These are phyloP conservation scores for Alfaro cultratus DNA, from an alignment of 2,797 vertebrate genomes.

Conservation along the genomic window DNA sequence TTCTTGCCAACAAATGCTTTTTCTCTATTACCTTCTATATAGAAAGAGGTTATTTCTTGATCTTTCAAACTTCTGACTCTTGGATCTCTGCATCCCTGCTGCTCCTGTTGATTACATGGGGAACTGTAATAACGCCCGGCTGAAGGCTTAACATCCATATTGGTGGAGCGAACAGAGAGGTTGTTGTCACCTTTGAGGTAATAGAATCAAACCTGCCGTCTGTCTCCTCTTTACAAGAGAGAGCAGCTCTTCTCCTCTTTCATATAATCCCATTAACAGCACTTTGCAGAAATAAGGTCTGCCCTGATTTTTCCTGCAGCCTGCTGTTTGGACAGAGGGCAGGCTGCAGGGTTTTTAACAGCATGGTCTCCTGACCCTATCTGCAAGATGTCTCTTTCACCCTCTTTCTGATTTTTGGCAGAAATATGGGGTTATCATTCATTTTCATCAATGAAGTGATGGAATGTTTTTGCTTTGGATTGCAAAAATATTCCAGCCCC, in stretches of 20 bases:
- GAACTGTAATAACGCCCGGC: background rate
- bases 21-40: background rate
- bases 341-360: constrained; percentile 57
- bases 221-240: constrained; percentile 34
- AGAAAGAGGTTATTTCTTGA: background rate
- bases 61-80: background rate
- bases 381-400: background rate
- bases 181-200: constrained; percentile 56
- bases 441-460: background rate
- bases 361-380: constrained; percentile 17
- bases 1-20: background rate
- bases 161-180: constrained; percentile 18
- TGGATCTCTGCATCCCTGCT: background rate
- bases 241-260: constrained; percentile 33
- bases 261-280: constrained; percentile 70
- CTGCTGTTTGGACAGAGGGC: constrained; percentile 46
- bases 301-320: constrained; percentile 41
- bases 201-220: constrained; percentile 59
- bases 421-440: background rate
- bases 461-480: background rate
- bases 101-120: background rate
- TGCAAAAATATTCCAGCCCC: background rate
- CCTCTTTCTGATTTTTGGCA: constrained; percentile 4
- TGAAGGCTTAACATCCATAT: constrained; percentile 23
- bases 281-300: constrained; percentile 58